A percentile compares a stretch with the other conserved stretches of the same genome.
Evolutionary conservation across 2,113 vertebrate genomes (phyloP).

Genomic region (Sinocyclocheilus anophthalmus): DNA sequence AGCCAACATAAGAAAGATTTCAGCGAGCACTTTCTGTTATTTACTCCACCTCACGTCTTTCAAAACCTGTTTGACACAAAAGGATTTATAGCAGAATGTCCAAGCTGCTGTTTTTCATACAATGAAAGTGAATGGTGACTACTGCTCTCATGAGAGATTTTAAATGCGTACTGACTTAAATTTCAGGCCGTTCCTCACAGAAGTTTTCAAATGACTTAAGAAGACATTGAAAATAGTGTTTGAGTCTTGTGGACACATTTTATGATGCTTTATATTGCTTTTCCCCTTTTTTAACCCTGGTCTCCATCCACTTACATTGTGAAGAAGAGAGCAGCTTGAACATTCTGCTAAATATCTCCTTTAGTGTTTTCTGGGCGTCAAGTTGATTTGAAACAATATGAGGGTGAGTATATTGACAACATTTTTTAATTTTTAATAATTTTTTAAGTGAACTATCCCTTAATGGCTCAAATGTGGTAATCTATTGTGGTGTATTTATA

Average conservation of each 20-base stretch:
- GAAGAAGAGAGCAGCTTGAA: not conserved
- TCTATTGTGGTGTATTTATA: not conserved
- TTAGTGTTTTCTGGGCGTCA: not conserved
- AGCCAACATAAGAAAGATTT: not conserved
- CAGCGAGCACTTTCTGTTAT: not conserved
- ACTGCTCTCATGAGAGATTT: not conserved
- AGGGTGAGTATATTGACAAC: not conserved
- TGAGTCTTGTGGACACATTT: not conserved
- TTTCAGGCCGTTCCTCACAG: not conserved
- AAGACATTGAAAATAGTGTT: not conserved
- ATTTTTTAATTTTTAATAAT: not conserved
- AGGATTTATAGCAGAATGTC: not conserved
- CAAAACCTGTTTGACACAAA: not conserved
- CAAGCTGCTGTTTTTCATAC: not conserved
- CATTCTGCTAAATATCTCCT: not conserved
- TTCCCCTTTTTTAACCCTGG: not conserved
- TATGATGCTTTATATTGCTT: not conserved
- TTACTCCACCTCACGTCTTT: not conserved
- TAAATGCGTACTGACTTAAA: not conserved
- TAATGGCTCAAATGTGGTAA: not conserved
- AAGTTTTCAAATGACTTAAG: not conserved
- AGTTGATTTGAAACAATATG: not conserved
- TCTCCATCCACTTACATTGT: not conserved
- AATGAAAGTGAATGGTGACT: not conserved
- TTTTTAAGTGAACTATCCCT: not conserved